phyloP scores from a whole-genome alignment of 2,888 invertebrate genomes.

The Himalopsyche japonica region DNA sequence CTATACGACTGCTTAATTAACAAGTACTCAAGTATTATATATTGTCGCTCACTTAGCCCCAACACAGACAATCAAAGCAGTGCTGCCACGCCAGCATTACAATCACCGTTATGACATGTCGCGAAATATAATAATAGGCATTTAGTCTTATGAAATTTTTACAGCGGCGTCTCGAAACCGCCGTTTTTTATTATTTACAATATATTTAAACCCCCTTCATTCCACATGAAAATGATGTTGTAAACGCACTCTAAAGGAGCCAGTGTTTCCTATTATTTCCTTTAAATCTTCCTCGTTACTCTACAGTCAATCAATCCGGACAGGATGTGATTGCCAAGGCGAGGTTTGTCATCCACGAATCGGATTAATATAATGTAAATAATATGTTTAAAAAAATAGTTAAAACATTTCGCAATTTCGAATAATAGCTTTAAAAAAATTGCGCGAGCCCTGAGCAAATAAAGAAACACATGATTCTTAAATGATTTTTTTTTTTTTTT shows the following conservation, averaged over 20 bases:
- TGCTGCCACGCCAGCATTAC: no score
- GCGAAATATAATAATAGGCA: no score
- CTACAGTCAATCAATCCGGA: not conserved
- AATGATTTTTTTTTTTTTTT: not conserved
- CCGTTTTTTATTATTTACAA: no score
- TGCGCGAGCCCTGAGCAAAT: not conserved
- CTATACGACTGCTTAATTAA: no score
- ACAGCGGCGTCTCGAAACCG: no score
- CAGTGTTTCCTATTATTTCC: not conserved
- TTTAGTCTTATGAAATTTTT: no score
- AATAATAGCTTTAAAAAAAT: not conserved
- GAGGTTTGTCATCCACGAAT: not conserved
- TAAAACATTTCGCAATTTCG: not conserved
- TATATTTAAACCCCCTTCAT: no score
- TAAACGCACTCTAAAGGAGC: not conserved
- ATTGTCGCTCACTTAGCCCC: no score
- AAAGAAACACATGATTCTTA: not conserved
- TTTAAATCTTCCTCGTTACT: constrained; percentile 7
- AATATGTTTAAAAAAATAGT: not conserved
- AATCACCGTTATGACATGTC: no score
- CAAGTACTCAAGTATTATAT: no score
- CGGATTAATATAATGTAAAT: not conserved
- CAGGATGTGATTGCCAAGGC: not conserved
- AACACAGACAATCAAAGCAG: no score
- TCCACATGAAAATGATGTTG: not conserved